A percentile compares a stretch with the other conserved stretches of the same genome.
Conservation (phyloP, 2,113 vertebrate genomes). For the Mystacornis crossleyi region DNA sequence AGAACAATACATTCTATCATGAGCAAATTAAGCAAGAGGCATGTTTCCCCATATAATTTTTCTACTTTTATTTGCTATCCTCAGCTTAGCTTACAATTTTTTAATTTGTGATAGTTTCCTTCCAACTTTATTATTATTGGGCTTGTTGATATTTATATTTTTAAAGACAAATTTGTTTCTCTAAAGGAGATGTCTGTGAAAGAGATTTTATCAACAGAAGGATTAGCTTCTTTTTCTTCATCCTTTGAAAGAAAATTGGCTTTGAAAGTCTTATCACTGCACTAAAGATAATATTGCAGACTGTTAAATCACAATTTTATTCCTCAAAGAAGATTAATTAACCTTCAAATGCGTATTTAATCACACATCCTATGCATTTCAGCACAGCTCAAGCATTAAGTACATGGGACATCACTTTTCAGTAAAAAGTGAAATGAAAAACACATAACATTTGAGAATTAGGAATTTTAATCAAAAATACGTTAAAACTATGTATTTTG, state of each 20-base stretch:
- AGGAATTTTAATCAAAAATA: background rate
- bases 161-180: background rate
- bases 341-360: background rate
- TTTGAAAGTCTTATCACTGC: background rate
- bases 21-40: background rate
- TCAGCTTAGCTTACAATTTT: background rate
- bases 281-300: background rate
- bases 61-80: background rate
- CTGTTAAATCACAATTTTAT: background rate
- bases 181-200: background rate
- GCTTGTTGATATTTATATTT: background rate
- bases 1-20: rapidly evolving
- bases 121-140: background rate
- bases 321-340: slow-evolving; percentile 8
- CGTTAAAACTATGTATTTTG: background rate
- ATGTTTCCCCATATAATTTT: background rate
- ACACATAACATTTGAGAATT: background rate
- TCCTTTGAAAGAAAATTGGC: background rate
- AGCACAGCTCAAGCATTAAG: background rate
- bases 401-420: background rate
- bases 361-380: background rate
- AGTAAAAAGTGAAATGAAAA: background rate
- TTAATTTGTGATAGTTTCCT: background rate
- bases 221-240: background rate
- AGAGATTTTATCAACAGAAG: background rate